Conservation (phyloP, 1,140 invertebrate species). For the Papilio dardanus region DNA sequence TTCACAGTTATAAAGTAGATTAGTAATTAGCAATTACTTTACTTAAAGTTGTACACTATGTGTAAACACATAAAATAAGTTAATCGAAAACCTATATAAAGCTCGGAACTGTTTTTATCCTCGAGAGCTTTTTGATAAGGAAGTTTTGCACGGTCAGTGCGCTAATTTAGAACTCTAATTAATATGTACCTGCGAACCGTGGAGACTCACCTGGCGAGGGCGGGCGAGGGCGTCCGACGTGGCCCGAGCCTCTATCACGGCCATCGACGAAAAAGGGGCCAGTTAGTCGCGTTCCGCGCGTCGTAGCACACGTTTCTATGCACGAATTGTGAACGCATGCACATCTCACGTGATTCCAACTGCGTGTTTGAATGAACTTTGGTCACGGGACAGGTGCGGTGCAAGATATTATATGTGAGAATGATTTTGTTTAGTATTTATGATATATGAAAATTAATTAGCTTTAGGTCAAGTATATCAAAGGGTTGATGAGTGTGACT, state of each 20-base stretch:
- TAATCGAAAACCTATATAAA: slow-evolving; percentile 28
- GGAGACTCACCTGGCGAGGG: slow-evolving; percentile 62
- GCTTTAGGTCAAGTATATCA: neutral
- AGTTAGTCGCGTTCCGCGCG: slow-evolving; percentile 67
- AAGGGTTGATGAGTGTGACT: neutral
- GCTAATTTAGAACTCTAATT: slow-evolving; percentile 77
- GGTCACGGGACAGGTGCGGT: neutral
- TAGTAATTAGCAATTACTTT: no score
- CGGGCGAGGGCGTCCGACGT: slow-evolving; percentile 50
- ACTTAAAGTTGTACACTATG: no score
- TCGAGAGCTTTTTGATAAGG: slow-evolving; percentile 62
- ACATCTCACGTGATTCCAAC: slow-evolving; percentile 39
- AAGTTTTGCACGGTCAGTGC: slow-evolving; percentile 70
- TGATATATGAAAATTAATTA: neutral
- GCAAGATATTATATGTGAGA: slow-evolving; percentile 41
- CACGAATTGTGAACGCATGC: slow-evolving; percentile 39
- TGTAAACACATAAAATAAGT: neutral
- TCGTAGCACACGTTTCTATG: slow-evolving; percentile 42
- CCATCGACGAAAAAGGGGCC: slow-evolving; percentile 46
- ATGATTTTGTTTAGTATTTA: neutral
- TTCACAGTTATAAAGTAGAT: no score
- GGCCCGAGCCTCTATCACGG: slow-evolving; percentile 45
- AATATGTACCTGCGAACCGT: slow-evolving; percentile 61
- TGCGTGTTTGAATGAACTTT: slow-evolving; percentile 31
- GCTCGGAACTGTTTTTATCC: slow-evolving; percentile 51